Evolutionary conservation across 2,888 invertebrate species (phyloP), one percentile per base, ranked within the genome.

Genomic region (Xestia ashworthii): DNA sequence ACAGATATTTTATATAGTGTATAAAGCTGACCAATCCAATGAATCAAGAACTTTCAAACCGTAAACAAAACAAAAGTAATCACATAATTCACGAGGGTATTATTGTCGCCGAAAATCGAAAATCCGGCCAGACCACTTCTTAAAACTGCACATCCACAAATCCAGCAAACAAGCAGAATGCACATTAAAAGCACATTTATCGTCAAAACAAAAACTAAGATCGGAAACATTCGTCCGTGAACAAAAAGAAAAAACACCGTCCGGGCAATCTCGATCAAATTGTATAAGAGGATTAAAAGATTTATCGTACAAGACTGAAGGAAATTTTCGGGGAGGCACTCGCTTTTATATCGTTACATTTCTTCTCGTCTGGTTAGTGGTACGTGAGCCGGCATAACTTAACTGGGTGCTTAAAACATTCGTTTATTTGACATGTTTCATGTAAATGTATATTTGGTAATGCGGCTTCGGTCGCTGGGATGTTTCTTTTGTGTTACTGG

Each of bases 221-320:
- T 90, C 86, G 90, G 87, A 90, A 89, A 89, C 87, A 89, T 89
- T 90, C 87, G 90, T 87, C 87, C 88, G 81, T 88, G 87, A 87
- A 83, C 89, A 82, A 87, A 84, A 84, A 83, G 87, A 88, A 85
- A 83, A 77, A 86, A 82, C 75, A 73, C 89, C 88, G 91, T 91
- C 88, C 91, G 90, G 92, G 91, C 94, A 94, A 95, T 95, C 95
- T 93, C 94, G 94, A 95, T 95, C 95, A 95, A 95, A 96, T 95
- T 95, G 94, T 95, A 93, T 95, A 95, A 95, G 95, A 94, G 94
- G 96, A 96, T 96, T 96, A 96, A 94, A 95, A 94, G 95, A 96
- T 96, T 96, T 95, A 95, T 94, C 92, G 93, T 93, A 93, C 93
- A 93, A 95, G 95, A 94, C 94, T 93, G 93, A 93, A 94, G 95